Conservation (phyloP, 2,113 vertebrate species). For the Heloderma charlesbogerti region DNA sequence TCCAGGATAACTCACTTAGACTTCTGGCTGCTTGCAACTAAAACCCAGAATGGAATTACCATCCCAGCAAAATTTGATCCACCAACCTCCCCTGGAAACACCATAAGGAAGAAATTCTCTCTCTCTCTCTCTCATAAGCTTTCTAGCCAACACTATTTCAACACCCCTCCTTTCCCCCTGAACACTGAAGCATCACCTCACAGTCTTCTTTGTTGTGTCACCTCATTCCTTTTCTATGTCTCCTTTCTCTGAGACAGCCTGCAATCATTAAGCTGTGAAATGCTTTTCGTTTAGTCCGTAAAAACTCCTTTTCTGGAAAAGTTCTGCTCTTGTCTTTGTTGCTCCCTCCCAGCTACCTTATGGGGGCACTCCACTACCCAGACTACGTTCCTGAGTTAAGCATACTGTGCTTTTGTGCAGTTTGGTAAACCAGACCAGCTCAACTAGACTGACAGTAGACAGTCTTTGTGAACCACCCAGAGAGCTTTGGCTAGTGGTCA, state of each 20-base stretch:
- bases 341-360: background rate
- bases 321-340: background rate
- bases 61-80: too few species aligned
- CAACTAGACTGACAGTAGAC: too few species aligned
- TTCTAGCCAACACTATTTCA: background rate
- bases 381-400: background rate
- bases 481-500: too few species aligned
- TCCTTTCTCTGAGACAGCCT: background rate
- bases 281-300: background rate
- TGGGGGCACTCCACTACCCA: background rate
- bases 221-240: background rate
- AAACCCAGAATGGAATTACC: too few species aligned
- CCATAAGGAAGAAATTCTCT: background rate
- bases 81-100: too few species aligned
- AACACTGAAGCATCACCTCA: background rate
- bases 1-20: too few species aligned
- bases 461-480: background rate
- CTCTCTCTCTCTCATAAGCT: background rate
- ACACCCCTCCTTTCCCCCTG: background rate
- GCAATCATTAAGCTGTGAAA: background rate
- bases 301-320: background rate
- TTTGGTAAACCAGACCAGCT: background rate
- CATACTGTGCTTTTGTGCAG: background rate
- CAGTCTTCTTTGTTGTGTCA: background rate
- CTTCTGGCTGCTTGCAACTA: too few species aligned